Base-by-base conservation (phyloP, 2,113 vertebrate genomes). In the Eleginops maclovinus region DNA sequence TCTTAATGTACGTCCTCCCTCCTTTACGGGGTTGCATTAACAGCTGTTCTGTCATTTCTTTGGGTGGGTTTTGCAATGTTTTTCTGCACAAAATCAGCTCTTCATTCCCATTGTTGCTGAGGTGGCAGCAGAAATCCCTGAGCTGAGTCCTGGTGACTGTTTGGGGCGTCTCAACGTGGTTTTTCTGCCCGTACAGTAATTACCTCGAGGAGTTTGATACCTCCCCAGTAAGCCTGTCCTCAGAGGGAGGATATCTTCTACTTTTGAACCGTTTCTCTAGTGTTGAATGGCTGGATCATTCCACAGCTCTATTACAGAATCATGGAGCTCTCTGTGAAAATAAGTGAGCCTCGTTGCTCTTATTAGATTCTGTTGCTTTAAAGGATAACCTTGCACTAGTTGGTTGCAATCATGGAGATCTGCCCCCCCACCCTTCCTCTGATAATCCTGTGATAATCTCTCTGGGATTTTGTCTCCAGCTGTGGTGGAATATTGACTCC, bases 401-500 rank as follows among this genome's bases (percentile, higher is more conserved):
- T 58, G 59, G 22, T 60, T 70, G 47, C 49, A 68, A 63, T 85
- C 71, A 58, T 24, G 21, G 44, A 72, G 55, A 36, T 55, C 22
- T 40, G 14, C 10, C 41, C 53, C n/a, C 49, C 40, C 26, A 43
- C 59, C 47, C 58, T 72, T 22, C 66, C 72, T 64, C 1, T 70
- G 46, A 73, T 77, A 79, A 88, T 80, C 66, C 72, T 24, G 7
- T 19, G 0, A 16, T 69, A 77, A 85, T 77, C 49, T 49, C 1
- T 53, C 24, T 44, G 50, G 49, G 59, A 72, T 44, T 65, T 73
- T 50, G 5, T 51, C 24, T 70, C 51, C 81, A 83, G 79, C 63
- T 83, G 81, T 58, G 75, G 21, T 71, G 62, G 53, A 72, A 56
- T n/a, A n/a, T 21, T 73, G 28, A 40, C 47, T 44, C 21, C 36